Evolutionary conservation across 2,797 vertebrate species (phyloP).

Genomic region (Lithobates pipiens): DNA sequence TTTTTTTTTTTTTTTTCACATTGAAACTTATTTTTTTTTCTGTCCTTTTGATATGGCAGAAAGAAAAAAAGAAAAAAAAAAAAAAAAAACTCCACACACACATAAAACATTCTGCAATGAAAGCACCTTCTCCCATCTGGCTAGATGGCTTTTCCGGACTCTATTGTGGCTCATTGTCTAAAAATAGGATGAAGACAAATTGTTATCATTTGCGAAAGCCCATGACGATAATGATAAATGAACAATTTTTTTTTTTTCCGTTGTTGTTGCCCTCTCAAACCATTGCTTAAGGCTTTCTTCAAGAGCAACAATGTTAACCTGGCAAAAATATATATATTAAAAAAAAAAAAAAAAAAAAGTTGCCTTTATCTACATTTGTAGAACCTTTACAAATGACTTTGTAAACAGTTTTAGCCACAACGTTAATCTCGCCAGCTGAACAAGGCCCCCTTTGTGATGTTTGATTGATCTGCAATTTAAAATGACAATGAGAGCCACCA

Average conservation of each 20-base stretch:
- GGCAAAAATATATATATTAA: constrained; percentile 69
- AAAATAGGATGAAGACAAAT: constrained; percentile 99
- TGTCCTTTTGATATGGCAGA: constrained; percentile 74
- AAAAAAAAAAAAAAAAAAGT: constrained; percentile 72
- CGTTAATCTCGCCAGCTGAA: constrained; percentile 87
- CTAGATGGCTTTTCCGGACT: constrained; percentile 92
- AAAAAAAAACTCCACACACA: constrained; percentile 59
- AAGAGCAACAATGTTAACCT: constrained; percentile 91
- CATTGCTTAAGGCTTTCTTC: constrained; percentile 98
- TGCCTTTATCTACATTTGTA: constrained; percentile 87
- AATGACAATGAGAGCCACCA: constrained; percentile 89
- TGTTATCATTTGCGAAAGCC: constrained; percentile 99
- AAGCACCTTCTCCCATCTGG: constrained; percentile 96
- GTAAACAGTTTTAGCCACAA: constrained; percentile 88
- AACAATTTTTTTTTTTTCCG: constrained; percentile 88
- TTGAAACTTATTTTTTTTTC: constrained; percentile 77
- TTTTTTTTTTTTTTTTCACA: constrained; percentile 79
- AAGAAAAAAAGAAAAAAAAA: not conserved
- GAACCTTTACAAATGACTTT: constrained; percentile 89
- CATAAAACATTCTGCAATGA: constrained; percentile 89
- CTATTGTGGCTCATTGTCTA: constrained; percentile 99
- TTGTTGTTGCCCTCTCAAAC: constrained; percentile 91
- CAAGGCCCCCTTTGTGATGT: constrained; percentile 82
- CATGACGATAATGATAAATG: constrained; percentile 99
- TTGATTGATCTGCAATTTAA: constrained; percentile 99